Evolutionary conservation across 2,113 vertebrate species (phyloP), one percentile per base, ranked within the genome.

Genomic region (Cisticola juncidis): DNA sequence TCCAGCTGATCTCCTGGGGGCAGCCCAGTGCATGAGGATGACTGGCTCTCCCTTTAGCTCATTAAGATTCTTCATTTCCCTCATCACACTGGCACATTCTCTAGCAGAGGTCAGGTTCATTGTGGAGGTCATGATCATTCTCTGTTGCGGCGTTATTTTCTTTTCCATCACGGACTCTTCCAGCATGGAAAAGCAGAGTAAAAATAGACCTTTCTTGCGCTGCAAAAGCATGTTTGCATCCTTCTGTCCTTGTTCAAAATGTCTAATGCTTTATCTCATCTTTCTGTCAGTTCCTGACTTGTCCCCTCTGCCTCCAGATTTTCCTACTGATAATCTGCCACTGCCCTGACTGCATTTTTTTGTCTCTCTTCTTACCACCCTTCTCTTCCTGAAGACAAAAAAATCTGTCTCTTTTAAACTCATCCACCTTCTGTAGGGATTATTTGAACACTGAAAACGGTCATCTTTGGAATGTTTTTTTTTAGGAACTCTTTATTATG

Each of bases 21-120:
- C 57, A 88, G 38, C 47, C 36, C 14, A 3, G 48, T 47, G 60
- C 69, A 36, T 58, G 24, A 65, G 74, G 42, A 65, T 77, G 71
- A 31, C n/a, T 5, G 2, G 6, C 9, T 95, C 82, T 90, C 66
- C 66, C 78, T 14, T 92, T 38, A 9, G 31, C 81, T 88, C 88
- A 92, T 95, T 95, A 94, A 86, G 70, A 96, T 92, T 86, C 94
- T 69, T 92, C 54, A 53, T 95, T 97, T 92, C 62, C 66, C 71
- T 80, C 94, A 47, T 86, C 74, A 65, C 53, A 36, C 81, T 94
- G 90, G 70, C 92, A 91, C 71, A 48, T 95, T 92, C 76, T 93
- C 48, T 93, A n/a, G 74, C 61, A n/a, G 72, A 57, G 92, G 92
- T 95, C 85, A 69, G 62, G 66, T 22, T 94, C 2, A 0, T 65